A percentile compares a stretch with the other conserved stretches of the same genome.
Evolutionary conservation across 2,797 vertebrate genomes (phyloP).

Genomic region (Protosalanx chinensis): DNA sequence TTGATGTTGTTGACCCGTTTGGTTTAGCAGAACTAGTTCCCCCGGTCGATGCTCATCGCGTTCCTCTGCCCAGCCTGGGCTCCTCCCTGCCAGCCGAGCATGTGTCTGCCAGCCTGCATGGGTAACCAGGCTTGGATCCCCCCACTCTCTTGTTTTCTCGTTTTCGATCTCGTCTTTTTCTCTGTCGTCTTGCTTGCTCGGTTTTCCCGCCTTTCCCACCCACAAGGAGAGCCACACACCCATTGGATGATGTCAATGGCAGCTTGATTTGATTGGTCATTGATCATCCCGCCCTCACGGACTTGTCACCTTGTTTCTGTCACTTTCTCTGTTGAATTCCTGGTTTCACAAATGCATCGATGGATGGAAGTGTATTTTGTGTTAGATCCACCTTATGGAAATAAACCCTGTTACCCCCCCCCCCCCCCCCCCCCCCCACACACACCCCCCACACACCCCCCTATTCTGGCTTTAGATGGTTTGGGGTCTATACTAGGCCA

Average conservation of each 20-base stretch:
- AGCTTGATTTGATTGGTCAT: slow-evolving; percentile 10
- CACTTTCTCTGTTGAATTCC: not conserved
- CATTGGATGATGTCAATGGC: slow-evolving; percentile 7
- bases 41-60: slow-evolving; percentile 52
- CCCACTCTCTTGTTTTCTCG: slow-evolving; percentile 5
- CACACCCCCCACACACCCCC: no score
- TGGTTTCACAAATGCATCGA: not conserved
- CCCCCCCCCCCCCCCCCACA: no score
- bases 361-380: slow-evolving; percentile 3
- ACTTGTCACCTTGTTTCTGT: not conserved
- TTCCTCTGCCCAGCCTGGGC: slow-evolving; percentile 59
- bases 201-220: not conserved
- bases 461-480: slow-evolving; percentile 14
- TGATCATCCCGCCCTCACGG: not conserved
- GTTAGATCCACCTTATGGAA: not conserved
- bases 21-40: slow-evolving; percentile 12
- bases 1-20: not conserved
- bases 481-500: slow-evolving; percentile 12
- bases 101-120: slow-evolving; percentile 69
- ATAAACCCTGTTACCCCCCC: slow-evolving; percentile 3
- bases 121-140: slow-evolving; percentile 50
- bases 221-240: slow-evolving; percentile 3
- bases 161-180: not conserved
- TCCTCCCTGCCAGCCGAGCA: slow-evolving; percentile 60
- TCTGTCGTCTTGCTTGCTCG: not conserved